These are phyloP conservation scores for Oncorhynchus nerka DNA, from an alignment of 2,113 vertebrate genomes.

Conservation along the genomic window DNA sequence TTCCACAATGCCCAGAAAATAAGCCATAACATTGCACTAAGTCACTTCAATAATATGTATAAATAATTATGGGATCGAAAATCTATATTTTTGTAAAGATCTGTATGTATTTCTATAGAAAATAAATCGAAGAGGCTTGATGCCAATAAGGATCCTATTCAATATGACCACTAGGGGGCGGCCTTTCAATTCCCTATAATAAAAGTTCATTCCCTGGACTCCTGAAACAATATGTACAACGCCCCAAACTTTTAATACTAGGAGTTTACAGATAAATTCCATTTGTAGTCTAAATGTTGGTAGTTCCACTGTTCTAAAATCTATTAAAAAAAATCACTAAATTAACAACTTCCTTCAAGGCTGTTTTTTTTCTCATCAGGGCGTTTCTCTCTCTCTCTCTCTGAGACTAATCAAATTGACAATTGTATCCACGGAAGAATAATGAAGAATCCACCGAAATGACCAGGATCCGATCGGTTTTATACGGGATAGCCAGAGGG, in stretches of 20 bases:
- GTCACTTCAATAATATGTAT: not conserved
- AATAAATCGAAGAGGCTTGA: not conserved
- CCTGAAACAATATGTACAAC: conserved; percentile 73
- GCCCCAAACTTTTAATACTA: conserved; percentile 67
- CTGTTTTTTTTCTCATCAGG: conserved; percentile 23
- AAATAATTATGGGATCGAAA: not conserved
- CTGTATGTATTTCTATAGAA: not conserved
- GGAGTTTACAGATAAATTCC: conserved; percentile 30
- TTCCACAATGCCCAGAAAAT: not conserved
- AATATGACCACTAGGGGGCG: conserved; percentile 65
- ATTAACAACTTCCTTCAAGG: conserved; percentile 22
- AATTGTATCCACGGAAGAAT: conserved; percentile 63
- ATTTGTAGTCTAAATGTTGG: conserved; percentile 22
- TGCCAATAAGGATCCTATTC: conserved; percentile 36
- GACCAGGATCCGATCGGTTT: conserved; percentile 65
- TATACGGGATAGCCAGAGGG: conserved; percentile 39
- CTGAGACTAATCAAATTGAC: conserved; percentile 45
- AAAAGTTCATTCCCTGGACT: conserved; percentile 47
- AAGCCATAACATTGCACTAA: not conserved
- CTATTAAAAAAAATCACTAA: conserved; percentile 7
- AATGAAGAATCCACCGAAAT: conserved; percentile 66
- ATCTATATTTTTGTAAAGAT: not conserved
- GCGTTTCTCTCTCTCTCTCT: conserved; percentile 36
- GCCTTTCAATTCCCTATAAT: conserved; percentile 40
- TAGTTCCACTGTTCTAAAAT: conserved; percentile 17